Base-by-base conservation (phyloP, 2,797 vertebrate genomes). In the Betta splendens region DNA sequence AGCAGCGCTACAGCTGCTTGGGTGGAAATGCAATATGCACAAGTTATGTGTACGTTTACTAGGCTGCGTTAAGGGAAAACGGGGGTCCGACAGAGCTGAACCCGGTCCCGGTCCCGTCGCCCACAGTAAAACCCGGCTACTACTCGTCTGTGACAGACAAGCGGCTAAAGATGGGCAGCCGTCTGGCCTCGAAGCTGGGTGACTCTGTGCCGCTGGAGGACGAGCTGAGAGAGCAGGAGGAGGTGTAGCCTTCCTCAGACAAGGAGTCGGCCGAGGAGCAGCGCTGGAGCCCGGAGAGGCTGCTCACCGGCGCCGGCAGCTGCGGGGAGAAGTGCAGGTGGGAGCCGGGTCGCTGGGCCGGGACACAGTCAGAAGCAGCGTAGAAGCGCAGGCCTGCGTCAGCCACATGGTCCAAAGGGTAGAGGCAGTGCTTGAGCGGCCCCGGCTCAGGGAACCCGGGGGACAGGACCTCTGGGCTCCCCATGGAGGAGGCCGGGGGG, bases 111-210 rank as follows among this genome's bases (percentile, higher is more conserved):
- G n/a, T n/a, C n/a, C n/a, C n/a, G n/a, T n/a, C n/a, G n/a, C n/a
- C 21, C 1, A 1, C 40, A 54, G 73, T 75, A 33, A 80, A 80
- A 53, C 17, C 40, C 18, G n/a, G 18, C 39, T 26, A n/a, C 73
- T 91, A 93, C 72, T 91, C 88, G 33, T 94, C 94, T 10, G 92
- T 89, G 11, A 94, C 80, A 0, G 93, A 95, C 61, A 95, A 86
- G 39, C 92, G 91, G 72, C 94, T 96, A 67, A 96, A 96, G 81
- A 96, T 96, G 40, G 94, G 95, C 60, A 96, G 91, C 0, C 95
- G 89, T 0, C 87, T 78, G 38, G 85, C 88, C 52, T 93, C 93
- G 1, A 91, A 83, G 59, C 89, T 90, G 0, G 93, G 93, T 0
- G 94, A 94, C 43, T 94, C 93, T 0, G 91, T 85, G 21, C 92